These are phyloP conservation scores for Diphyllodes magnificus DNA, from an alignment of 2,113 vertebrate species.

Conservation along the genomic window DNA sequence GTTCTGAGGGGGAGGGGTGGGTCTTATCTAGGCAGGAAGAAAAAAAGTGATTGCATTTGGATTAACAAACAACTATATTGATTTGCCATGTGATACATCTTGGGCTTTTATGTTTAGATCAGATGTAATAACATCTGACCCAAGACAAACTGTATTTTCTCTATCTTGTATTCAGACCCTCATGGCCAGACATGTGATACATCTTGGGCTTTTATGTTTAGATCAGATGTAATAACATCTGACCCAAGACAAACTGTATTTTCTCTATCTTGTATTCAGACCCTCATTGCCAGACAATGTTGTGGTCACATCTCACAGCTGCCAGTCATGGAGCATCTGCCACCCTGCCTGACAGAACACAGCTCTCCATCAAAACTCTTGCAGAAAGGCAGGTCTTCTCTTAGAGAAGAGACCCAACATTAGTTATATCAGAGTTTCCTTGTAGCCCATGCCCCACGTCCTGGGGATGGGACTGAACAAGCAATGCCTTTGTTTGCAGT, in stretches of 20 bases:
- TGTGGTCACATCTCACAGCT: background rate
- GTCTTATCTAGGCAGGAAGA: background rate
- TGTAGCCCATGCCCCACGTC: background rate
- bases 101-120: background rate
- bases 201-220: background rate
- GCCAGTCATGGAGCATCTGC: rapidly evolving
- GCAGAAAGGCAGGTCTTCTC: background rate
- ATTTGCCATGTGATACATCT: background rate
- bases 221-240: background rate
- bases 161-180: background rate
- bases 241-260: background rate
- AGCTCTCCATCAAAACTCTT: background rate
- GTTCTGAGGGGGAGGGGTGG: slow-evolving; percentile 5
- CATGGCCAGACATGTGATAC: background rate
- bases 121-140: background rate
- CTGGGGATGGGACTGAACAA: background rate
- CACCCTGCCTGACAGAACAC: background rate
- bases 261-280: background rate
- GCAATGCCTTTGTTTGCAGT: background rate
- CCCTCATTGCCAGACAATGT: rapidly evolving
- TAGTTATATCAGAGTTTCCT: background rate
- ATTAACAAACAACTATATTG: background rate
- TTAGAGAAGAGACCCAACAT: background rate
- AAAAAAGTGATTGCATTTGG: background rate
- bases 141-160: background rate